Base-by-base conservation (phyloP, 1,140 invertebrate species). In the Lucilia cuprina region DNA sequence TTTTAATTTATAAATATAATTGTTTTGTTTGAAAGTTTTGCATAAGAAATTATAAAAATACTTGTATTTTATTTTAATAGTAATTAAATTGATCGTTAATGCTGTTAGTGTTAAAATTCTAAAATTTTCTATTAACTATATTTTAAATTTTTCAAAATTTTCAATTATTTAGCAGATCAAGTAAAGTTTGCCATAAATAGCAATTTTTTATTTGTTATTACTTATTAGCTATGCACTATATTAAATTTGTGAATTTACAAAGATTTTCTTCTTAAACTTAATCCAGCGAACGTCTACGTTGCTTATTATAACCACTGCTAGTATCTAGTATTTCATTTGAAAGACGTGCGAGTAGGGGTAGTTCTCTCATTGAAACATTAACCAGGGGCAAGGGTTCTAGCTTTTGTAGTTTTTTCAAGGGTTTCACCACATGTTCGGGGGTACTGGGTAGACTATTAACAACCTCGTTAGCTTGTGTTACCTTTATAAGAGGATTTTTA, bases 351-450 rank as follows among this genome's bases (percentile, higher is more conserved):
- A 91, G 78, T 30, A 91, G 82, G 5, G 90, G 90, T 74, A 91
- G 74, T 85, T 91, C 90, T 49, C 89, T 87, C 90, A 91, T 91
- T 21, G 90, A 91, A 17, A 91, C 89, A 85, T 91, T 91, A 5
- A 88, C 89, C 34, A 88, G 88, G 50, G 89, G 89, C 86, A 91
- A 86, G 30, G 89, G 89, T 14, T 86, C 89, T 60, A 91, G 84
- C 75, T 91, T 89, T 60, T 89, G 87, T 83, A 91, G 85, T 85
- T 90, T 89, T 84, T 91, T 91, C 4, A 91, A 86, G 30, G 88
- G 84, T 13, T 86, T 83, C 2, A 84, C 78, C 25, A 82, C 84
- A 47, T 90, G 89, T 34, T 89, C 88, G 10, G 89, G 89, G 82
- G 89, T 91, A 2, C 85, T 87, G 82, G 89, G 89, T 82, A 91